A percentile compares a stretch with the other conserved stretches of the same genome.
Conservation (phyloP, 2,888 invertebrate species). For the Mongoloraphidia duomilia region DNA sequence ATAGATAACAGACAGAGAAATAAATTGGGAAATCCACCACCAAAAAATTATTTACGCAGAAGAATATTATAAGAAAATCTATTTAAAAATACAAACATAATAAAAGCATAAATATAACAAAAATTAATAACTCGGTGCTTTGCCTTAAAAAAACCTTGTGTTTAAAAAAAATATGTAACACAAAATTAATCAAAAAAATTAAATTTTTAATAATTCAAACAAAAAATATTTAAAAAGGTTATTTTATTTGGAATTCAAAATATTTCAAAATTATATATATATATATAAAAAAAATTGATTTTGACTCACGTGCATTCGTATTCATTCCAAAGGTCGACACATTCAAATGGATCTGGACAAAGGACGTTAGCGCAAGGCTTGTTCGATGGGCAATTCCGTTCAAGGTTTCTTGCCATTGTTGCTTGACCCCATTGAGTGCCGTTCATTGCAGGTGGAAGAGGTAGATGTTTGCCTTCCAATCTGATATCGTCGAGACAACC, state of each 20-base stretch:
- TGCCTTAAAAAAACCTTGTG: slow-evolving; percentile 1
- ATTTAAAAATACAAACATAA: neutral
- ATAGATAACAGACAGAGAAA: neutral
- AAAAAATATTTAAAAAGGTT: neutral
- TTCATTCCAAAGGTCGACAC: slow-evolving; percentile 94
- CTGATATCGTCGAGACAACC: slow-evolving; percentile 73
- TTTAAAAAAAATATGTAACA: neutral
- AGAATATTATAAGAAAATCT: neutral
- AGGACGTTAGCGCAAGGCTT: slow-evolving; percentile 91
- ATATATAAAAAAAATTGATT: too few species aligned
- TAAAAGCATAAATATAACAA: neutral
- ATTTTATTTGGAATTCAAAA: neutral
- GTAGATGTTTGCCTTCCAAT: slow-evolving; percentile 87
- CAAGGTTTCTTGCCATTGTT: slow-evolving; percentile 82
- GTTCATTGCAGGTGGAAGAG: slow-evolving; percentile 86
- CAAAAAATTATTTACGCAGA: neutral
- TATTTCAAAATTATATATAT: too few species aligned
- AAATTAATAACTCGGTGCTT: slow-evolving; percentile 1
- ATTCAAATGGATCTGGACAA: slow-evolving; percentile 86
- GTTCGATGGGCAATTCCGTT: slow-evolving; percentile 85
- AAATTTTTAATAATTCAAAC: neutral
- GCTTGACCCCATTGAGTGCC: slow-evolving; percentile 94
- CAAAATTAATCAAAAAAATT: neutral
- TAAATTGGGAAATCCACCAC: neutral
- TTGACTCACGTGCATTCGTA: slow-evolving; percentile 93